Conservation (phyloP, 2,113 vertebrate genomes). For the Hydrolagus affinis region DNA sequence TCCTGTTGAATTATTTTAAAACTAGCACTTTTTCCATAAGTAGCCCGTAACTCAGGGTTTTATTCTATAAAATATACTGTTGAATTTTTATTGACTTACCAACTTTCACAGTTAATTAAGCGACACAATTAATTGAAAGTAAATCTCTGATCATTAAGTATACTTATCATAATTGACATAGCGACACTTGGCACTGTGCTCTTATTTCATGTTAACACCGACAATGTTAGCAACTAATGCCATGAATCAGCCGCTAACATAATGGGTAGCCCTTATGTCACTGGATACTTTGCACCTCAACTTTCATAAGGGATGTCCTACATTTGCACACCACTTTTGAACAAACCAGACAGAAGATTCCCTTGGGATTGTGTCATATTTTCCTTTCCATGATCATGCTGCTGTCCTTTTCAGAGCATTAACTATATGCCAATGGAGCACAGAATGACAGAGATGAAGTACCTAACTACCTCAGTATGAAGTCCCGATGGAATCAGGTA, state of each 20-base stretch:
- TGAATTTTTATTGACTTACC: constrained; percentile 6
- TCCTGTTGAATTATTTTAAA: constrained; percentile 5
- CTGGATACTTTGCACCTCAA: constrained; percentile 1
- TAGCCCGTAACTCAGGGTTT: too few species aligned
- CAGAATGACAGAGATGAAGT: constrained; percentile 86
- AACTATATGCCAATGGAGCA: constrained; percentile 58
- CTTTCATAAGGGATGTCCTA: constrained; percentile 23
- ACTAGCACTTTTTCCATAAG: neutral
- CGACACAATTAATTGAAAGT: constrained; percentile 20
- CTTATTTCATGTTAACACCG: constrained; percentile 25
- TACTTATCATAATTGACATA: constrained; percentile 20
- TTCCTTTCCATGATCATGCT: constrained; percentile 26
- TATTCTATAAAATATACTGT: too few species aligned
- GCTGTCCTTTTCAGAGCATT: constrained; percentile 48
- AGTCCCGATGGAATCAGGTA: constrained; percentile 76
- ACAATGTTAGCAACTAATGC: neutral
- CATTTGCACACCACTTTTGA: constrained; percentile 1
- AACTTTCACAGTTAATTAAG: constrained; percentile 28
- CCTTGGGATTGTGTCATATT: constrained; percentile 20
- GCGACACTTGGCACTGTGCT: constrained; percentile 15
- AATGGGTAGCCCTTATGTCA: neutral
- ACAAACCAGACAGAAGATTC: constrained; percentile 11
- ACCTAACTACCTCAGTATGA: constrained; percentile 64
- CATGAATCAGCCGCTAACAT: constrained; percentile 1
- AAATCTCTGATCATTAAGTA: constrained; percentile 30